Percentiles rank a stretch among this genome's conserved stretches.
Evolutionary conservation across 2,797 vertebrate species (phyloP).

Genomic region (Syndactyla subalaris): DNA sequence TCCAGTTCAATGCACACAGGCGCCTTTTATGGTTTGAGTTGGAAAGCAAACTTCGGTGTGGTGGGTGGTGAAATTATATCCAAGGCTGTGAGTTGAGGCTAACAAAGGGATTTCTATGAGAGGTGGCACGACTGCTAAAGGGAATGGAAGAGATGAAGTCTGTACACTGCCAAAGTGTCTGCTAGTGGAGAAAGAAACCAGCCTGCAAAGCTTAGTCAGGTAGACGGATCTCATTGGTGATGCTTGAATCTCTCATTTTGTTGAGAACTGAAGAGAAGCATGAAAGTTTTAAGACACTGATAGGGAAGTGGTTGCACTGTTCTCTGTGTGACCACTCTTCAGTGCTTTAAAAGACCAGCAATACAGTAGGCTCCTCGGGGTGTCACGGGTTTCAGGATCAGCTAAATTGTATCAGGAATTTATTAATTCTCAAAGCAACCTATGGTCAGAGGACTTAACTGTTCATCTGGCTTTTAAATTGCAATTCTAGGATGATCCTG

Average conservation of each 20-base stretch:
- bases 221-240: background rate
- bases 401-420: background rate
- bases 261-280: background rate
- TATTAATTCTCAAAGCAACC: background rate
- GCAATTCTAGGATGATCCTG: background rate
- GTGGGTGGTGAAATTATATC: background rate
- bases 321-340: background rate
- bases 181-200: background rate
- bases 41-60: background rate
- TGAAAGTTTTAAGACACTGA: background rate
- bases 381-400: background rate
- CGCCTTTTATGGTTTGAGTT: background rate
- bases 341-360: background rate
- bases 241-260: background rate
- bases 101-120: background rate
- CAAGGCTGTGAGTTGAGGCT: background rate
- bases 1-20: background rate
- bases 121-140: background rate
- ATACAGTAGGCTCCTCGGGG: accelerated
- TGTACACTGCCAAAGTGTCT: accelerated
- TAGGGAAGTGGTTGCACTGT: background rate
- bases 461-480: background rate
- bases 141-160: background rate
- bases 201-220: background rate
- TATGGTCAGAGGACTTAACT: background rate